Evolutionary conservation across 30 jellyfish, hydroid and myxozoan genomes (phyloP).

Genomic region (Rhopilema esculentum): DNA sequence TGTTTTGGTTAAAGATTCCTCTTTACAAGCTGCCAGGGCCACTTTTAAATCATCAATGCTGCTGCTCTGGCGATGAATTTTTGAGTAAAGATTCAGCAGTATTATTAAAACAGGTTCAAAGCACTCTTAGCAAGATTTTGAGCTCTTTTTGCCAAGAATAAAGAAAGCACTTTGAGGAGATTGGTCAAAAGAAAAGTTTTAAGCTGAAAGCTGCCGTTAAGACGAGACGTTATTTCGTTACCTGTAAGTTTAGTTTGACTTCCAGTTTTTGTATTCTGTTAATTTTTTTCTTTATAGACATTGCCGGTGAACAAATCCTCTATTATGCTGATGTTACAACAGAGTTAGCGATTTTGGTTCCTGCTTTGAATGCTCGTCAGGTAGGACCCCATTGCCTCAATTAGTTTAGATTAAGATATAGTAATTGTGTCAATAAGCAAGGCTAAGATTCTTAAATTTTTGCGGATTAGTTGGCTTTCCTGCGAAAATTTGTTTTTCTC

Average conservation of each 20-base stretch:
- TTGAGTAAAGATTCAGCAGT: too few relatives aligned
- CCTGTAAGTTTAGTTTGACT: too few relatives aligned
- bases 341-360: conserved; percentile 91
- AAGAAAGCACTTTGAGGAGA: too few relatives aligned
- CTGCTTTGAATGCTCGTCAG: conserved; percentile 74
- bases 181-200: too few relatives aligned
- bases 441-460: background rate
- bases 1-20: background rate
- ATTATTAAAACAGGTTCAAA: too few relatives aligned
- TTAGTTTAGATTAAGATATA: background rate
- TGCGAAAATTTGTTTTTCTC: background rate
- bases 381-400: conserved; percentile 4
- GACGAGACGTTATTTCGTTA: too few relatives aligned
- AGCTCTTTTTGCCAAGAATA: too few relatives aligned
- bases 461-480: background rate
- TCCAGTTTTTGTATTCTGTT: background rate
- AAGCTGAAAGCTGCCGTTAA: too few relatives aligned
- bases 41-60: too few relatives aligned
- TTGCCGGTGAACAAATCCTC: conserved; percentile 61
- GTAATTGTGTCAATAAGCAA: background rate
- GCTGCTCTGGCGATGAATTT: too few relatives aligned
- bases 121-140: too few relatives aligned
- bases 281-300: conserved; percentile 6
- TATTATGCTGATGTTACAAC: conserved; percentile 86
- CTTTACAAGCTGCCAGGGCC: background rate